phyloP scores from a whole-genome alignment of 2,888 invertebrate species.

The Conops quadrifasciatus region DNA sequence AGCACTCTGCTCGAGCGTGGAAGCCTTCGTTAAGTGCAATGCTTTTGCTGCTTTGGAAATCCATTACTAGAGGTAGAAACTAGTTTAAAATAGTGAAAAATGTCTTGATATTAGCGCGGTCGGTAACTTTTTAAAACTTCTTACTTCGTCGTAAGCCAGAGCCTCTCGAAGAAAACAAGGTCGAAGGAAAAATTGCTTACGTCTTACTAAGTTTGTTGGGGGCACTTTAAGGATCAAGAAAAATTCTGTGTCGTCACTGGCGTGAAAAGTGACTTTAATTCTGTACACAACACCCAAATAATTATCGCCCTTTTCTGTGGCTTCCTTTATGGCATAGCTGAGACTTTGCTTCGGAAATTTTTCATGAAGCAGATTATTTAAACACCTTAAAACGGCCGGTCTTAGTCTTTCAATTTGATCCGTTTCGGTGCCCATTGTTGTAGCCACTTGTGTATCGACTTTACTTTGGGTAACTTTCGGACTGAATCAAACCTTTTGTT shows the following conservation, averaged over 20 bases:
- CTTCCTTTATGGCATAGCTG: conserved; percentile 46
- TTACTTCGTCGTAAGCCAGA: conserved; percentile 54
- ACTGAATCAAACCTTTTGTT: background rate
- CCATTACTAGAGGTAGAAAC: conserved; percentile 52
- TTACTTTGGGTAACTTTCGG: background rate
- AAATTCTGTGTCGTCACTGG: conserved; percentile 13
- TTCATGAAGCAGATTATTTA: conserved; percentile 48
- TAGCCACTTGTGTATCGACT: background rate
- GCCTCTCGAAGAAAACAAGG: conserved; percentile 57
- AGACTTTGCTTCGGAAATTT: conserved; percentile 43
- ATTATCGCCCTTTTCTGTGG: conserved; percentile 59
- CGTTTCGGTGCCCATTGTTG: conserved; percentile 15
- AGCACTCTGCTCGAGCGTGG: conserved; percentile 50
- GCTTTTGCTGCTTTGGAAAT: conserved; percentile 53
- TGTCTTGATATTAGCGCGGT: background rate
- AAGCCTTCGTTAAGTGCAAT: conserved; percentile 47
- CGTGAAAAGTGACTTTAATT: conserved; percentile 39
- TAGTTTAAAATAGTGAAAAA: conserved; percentile 37
- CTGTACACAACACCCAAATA: conserved; percentile 59
- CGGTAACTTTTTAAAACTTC: no score
- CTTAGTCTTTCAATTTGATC: conserved; percentile 43
- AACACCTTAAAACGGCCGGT: conserved; percentile 45
- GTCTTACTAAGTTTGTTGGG: conserved; percentile 53
- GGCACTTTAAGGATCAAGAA: conserved; percentile 57
- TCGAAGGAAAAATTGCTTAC: conserved; percentile 57